phyloP scores from a whole-genome alignment of 2,113 vertebrate species.

The Rhabdomys dilectus region DNA sequence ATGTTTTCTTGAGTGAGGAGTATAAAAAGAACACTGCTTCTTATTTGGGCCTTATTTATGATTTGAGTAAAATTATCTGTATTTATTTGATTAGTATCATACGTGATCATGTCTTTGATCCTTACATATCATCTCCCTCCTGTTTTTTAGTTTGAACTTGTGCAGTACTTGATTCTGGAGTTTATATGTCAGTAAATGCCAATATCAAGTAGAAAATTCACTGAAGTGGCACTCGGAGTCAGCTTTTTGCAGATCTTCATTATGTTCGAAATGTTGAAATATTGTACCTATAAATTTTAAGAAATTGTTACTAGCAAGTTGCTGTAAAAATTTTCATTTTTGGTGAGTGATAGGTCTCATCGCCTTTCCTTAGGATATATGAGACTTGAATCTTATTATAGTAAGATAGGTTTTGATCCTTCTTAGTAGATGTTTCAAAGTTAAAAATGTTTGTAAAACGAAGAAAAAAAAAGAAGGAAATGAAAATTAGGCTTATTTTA shows the following conservation, averaged over 20 bases:
- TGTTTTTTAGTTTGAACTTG: not conserved
- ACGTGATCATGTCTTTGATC: not conserved
- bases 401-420: not conserved
- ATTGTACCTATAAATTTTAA: not conserved
- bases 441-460: not conserved
- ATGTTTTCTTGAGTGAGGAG: not conserved
- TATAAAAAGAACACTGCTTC: not conserved
- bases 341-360: not conserved
- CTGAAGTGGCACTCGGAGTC: not conserved
- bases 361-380: not conserved
- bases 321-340: conserved; percentile 3
- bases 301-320: conserved; percentile 2
- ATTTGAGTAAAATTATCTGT: not conserved
- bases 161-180: not conserved
- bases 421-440: not conserved
- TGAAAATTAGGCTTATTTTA: not conserved
- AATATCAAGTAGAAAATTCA: not conserved
- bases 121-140: not conserved
- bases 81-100: not conserved
- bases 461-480: not conserved
- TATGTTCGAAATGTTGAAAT: not conserved
- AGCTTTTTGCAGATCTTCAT: not conserved
- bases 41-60: not conserved
- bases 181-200: not conserved
- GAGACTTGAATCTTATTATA: conserved; percentile 4